These are phyloP conservation scores for Dendrolimus houi DNA, from an alignment of 2,888 invertebrate genomes.

Conservation along the genomic window DNA sequence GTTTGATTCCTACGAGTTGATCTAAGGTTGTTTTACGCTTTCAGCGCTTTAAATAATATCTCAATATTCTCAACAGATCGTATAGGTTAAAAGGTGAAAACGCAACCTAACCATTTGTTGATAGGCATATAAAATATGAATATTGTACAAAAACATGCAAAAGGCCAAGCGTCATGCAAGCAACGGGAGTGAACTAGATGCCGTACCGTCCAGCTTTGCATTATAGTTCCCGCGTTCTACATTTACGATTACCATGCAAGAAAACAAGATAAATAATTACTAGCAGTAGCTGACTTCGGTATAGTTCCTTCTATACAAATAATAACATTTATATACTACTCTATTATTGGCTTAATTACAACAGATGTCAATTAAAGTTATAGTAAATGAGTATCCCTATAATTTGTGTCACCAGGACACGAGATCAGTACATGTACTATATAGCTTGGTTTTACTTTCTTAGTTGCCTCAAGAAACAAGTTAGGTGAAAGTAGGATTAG, in stretches of 20 bases:
- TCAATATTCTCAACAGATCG: background rate
- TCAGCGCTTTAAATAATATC: background rate
- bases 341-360: background rate
- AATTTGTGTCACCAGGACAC: conserved; percentile 71
- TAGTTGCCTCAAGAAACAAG: conserved; percentile 70
- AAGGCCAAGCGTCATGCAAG: conserved; percentile 39
- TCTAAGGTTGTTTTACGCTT: background rate
- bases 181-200: conserved; percentile 44
- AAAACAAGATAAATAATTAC: too few species aligned
- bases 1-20: conserved; percentile 15
- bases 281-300: too few species aligned
- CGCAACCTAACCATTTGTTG: too few species aligned
- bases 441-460: conserved; percentile 75
- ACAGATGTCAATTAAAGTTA: background rate
- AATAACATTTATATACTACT: too few species aligned
- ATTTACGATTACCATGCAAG: conserved; percentile 25
- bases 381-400: background rate
- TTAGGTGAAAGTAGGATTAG: conserved; percentile 73
- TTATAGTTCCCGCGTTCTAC: conserved; percentile 69
- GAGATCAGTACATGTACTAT: conserved; percentile 50
- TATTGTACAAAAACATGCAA: conserved; percentile 27
- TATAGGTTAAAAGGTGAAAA: too few species aligned
- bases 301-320: too few species aligned
- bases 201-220: conserved; percentile 40
- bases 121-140: conserved; percentile 15